These are phyloP conservation scores for Mesorhabditis sp. DNA, from an alignment of 2,888 invertebrate species.

Conservation along the genomic window DNA sequence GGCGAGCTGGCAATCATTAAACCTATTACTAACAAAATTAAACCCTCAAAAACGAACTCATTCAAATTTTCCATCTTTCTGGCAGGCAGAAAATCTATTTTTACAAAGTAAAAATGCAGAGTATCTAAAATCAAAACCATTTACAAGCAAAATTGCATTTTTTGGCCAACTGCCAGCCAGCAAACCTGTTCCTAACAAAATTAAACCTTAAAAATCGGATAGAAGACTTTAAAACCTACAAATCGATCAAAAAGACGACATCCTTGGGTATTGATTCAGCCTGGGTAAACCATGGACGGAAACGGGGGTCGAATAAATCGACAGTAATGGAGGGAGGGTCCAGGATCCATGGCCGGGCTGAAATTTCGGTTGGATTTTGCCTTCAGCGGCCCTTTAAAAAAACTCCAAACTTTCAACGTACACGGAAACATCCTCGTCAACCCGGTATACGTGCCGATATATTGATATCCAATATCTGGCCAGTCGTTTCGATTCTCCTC, in stretches of 20 bases:
- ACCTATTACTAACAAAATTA: background rate
- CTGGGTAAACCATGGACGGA: slow-evolving; percentile 54
- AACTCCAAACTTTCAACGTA: slow-evolving; percentile 16
- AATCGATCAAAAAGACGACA: slow-evolving; percentile 55
- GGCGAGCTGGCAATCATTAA: too few relatives aligned
- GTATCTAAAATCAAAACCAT: background rate
- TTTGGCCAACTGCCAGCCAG: background rate
- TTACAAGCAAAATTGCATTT: background rate
- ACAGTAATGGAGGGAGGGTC: slow-evolving; percentile 46
- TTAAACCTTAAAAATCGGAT: too few relatives aligned
- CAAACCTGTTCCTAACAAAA: background rate
- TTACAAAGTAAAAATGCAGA: background rate
- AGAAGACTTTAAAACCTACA: slow-evolving; percentile 45
- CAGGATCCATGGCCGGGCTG: slow-evolving; percentile 45
- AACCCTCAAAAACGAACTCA: background rate
- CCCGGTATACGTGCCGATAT: slow-evolving; percentile 54
- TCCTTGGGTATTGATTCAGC: slow-evolving; percentile 54
- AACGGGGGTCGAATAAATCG: slow-evolving; percentile 56
- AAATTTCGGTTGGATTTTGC: background rate
- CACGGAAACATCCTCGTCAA: slow-evolving; percentile 53
- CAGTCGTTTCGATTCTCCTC: slow-evolving; percentile 29
- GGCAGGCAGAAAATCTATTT: background rate
- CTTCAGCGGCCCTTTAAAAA: background rate
- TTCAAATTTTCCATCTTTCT: background rate
- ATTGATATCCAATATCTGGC: slow-evolving; percentile 43